These are phyloP conservation scores for Parelbella ahira DNA, from an alignment of 2,888 invertebrate species.

Conservation along the genomic window DNA sequence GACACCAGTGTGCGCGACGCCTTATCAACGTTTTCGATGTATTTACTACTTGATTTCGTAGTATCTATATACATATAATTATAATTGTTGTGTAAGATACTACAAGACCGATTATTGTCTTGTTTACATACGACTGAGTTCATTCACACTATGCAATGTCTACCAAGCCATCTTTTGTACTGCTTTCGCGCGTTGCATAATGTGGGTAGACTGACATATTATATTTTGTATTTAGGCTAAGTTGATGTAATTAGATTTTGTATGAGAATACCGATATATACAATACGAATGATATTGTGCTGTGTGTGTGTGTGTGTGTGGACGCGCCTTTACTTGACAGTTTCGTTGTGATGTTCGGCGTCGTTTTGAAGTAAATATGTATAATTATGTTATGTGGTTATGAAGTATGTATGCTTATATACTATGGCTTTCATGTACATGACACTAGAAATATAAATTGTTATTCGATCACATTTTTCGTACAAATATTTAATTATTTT, in stretches of 20 bases:
- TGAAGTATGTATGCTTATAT: no score
- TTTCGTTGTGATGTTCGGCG: conserved; percentile 12
- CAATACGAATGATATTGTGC: conserved; percentile 47
- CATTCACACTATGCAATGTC: conserved; percentile 2
- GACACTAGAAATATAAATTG: no score
- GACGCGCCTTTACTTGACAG: conserved; percentile 32
- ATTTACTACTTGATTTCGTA: conserved; percentile 51
- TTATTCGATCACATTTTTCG: no score
- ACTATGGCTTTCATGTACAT: no score
- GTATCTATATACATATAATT: no score
- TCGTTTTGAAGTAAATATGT: no score
- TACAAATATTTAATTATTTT: no score
- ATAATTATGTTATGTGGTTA: no score
- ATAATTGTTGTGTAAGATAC: conserved; percentile 30
- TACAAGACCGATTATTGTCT: conserved; percentile 36
- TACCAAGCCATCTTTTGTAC: neutral
- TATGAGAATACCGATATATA: conserved; percentile 72
- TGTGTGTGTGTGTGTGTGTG: no score
- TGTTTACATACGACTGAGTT: conserved; percentile 49
- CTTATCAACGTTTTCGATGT: conserved; percentile 53
- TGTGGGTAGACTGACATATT: conserved; percentile 12
- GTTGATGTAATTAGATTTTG: conserved; percentile 71
- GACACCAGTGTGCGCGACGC: conserved; percentile 40
- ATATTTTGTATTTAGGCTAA: conserved; percentile 53
- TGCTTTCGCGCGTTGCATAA: conserved; percentile 1